Percentiles rank a stretch among this genome's conserved stretches.
Evolutionary conservation across 2,113 vertebrate species (phyloP).

Genomic region (Pygoscelis antarcticus): DNA sequence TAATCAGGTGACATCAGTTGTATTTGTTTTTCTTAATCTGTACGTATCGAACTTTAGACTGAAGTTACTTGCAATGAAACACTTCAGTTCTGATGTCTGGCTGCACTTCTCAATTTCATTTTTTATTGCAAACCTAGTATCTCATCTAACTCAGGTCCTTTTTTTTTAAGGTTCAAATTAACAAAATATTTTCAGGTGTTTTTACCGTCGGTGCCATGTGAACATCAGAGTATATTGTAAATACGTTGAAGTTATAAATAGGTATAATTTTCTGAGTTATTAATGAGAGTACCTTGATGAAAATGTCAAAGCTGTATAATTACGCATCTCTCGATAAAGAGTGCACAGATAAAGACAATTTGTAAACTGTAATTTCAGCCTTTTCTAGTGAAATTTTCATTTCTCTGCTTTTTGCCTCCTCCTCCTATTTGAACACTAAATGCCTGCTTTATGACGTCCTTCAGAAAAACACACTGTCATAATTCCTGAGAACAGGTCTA

Average conservation of each 20-base stretch:
- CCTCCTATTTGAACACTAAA: not conserved
- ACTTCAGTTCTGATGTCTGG: not conserved
- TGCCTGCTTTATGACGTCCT: not conserved
- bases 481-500: not conserved
- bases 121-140: not conserved
- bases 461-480: not conserved
- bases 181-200: conserved; percentile 29
- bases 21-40: not conserved
- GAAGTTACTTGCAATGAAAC: not conserved
- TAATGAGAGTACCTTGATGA: conserved; percentile 56
- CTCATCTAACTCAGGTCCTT: not conserved
- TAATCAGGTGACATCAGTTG: not conserved
- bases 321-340: conserved; percentile 22
- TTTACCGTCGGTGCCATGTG: not conserved
- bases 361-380: conserved; percentile 21
- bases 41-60: not conserved
- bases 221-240: conserved; percentile 39
- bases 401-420: not conserved
- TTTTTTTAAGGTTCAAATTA: conserved; percentile 1
- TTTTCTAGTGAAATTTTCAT: not conserved
- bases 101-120: not conserved
- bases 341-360: not conserved
- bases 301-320: conserved; percentile 66
- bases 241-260: conserved; percentile 60
- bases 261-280: conserved; percentile 51